Evolutionary conservation across 1,140 invertebrate genomes (phyloP), one percentile per base, ranked within the genome.

Genomic region (Ectropis grisescens): DNA sequence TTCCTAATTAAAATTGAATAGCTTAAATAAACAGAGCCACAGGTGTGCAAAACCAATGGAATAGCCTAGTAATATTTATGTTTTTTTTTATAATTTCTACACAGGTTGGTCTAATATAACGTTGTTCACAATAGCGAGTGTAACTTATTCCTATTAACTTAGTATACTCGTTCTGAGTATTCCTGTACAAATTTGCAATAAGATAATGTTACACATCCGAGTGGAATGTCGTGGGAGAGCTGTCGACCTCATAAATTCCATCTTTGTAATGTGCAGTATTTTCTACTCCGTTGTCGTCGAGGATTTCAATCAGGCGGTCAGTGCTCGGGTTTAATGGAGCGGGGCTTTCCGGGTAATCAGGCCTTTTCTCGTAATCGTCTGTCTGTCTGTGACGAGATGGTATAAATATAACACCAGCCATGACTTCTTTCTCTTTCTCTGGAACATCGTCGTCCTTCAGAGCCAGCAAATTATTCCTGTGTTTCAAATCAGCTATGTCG

Each of bases 321-420:
- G 60, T 70, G 11, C 44, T 64, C 2, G 53, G 53, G 11, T 65
- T 55, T 9, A 57, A 36, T 1, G 47, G 49, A 0, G 47, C 36
- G 0, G 64, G 62, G 29, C 61, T 59, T 32, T 80, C 75, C 5
- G 75, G 75, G 33, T 76, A 80, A 50, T 80, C 75, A 0, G 75
- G 75, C 13, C 75, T 48, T 26, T 61, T 72, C 4, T 61, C 39
- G 11, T 69, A 66, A 3, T 79, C 66, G 2, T 59, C 57, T n/a
- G 55, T 64, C 4, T 64, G 58, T 23, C 58, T 72, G 16, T 67
- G 64, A 6, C 62, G 54, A 2, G 72, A 62, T 2, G 75, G 64
- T 19, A 76, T 32, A 9, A 71, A 57, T 9, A 80, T 66, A 23
- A 76, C 45, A n/a, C 71, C 75, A 24, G 55, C 65, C 2, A 50